Evolutionary conservation across 2,888 invertebrate genomes (phyloP).

Genomic region (Mamestra brassicae): DNA sequence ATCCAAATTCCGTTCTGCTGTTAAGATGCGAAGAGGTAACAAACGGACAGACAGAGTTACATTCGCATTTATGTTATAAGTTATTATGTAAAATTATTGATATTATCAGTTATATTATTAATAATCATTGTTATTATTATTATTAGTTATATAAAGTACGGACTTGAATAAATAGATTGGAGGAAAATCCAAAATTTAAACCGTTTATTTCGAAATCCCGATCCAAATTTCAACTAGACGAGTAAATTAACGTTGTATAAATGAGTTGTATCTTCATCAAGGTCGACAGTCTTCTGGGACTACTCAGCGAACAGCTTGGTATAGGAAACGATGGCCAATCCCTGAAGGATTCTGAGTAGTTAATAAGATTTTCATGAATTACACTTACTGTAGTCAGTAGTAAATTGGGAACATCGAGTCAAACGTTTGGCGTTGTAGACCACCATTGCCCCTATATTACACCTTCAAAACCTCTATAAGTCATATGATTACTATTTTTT

Average conservation of each 20-base stretch:
- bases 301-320: constrained; percentile 19
- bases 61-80: too few species aligned
- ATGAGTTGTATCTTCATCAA: constrained; percentile 39
- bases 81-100: too few species aligned
- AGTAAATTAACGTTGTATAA: constrained; percentile 39
- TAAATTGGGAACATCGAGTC: background rate
- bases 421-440: background rate
- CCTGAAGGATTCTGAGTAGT: constrained; percentile 27
- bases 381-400: background rate
- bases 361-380: constrained; percentile 42
- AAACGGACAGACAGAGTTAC: too few species aligned
- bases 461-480: background rate
- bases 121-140: too few species aligned
- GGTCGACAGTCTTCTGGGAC: constrained; percentile 24
- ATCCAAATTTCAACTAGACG: constrained; percentile 27
- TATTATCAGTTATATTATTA: too few species aligned
- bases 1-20: too few species aligned
- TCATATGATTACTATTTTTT: background rate
- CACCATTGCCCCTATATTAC: background rate
- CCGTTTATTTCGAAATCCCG: constrained; percentile 11
- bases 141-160: too few species aligned
- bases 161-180: too few species aligned
- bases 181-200: constrained; percentile 1
- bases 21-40: too few species aligned
- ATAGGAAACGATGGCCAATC: constrained; percentile 27